phyloP scores from a whole-genome alignment of 2,113 vertebrate genomes.

The Albula goreensis region DNA sequence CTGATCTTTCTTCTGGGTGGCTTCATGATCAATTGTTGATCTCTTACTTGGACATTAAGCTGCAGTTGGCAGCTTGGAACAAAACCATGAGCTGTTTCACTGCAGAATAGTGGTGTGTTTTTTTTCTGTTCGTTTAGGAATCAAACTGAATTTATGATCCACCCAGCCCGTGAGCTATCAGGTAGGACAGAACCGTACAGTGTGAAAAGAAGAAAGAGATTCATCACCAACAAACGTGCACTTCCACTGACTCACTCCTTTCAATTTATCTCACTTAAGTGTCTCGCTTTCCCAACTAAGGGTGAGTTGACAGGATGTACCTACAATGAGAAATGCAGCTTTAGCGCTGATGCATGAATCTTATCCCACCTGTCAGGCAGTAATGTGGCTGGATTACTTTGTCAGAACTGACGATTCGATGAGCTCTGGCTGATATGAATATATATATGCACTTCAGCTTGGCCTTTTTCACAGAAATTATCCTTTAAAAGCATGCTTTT shows the following conservation, averaged over 20 bases:
- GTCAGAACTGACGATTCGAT: neutral
- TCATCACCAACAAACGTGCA: slow-evolving; percentile 38
- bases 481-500: neutral
- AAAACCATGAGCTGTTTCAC: no score
- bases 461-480: neutral
- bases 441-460: neutral
- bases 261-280: slow-evolving; percentile 50
- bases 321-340: slow-evolving; percentile 35
- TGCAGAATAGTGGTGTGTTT: neutral
- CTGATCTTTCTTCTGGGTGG: no score
- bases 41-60: no score
- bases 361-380: slow-evolving; percentile 16
- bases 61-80: no score
- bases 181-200: slow-evolving; percentile 33
- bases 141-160: slow-evolving; percentile 45
- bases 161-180: slow-evolving; percentile 46
- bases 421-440: neutral
- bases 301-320: slow-evolving; percentile 27
- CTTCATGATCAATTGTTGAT: no score
- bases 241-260: slow-evolving; percentile 13
- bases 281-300: slow-evolving; percentile 34
- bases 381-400: neutral
- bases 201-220: slow-evolving; percentile 28
- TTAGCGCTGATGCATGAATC: slow-evolving; percentile 27
- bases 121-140: neutral